Base-by-base conservation (phyloP, 2,888 invertebrate species). In the Iphiclides podalirius region DNA sequence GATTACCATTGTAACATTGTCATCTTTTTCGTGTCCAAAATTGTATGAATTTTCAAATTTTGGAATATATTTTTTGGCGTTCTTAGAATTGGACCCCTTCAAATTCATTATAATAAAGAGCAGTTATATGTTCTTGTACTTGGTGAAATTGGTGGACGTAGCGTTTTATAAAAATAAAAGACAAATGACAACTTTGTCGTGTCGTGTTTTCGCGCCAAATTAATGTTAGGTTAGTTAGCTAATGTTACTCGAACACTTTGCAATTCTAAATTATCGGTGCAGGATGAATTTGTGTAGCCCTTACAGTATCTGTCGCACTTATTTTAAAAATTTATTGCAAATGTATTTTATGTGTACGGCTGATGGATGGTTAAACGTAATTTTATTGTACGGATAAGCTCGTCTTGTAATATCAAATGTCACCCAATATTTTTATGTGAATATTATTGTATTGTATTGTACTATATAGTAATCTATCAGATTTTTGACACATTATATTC, bases 401-500 rank as follows among this genome's bases (percentile, higher is more conserved):
- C 34, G 13, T 46, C 26, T 37, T 20, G 23, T 26, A 39, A 13
- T 31, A 45, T 54, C 55, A 63, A 61, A 50, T 58, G 59, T 65
- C 61, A 51, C 57, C 56, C 36, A 37, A 67, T 68, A 69, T 70
- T 70, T 72, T 67, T 72, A 63, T 64, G 63, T 63, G 51, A 60
- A 59, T 40, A 38, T 46, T 46, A 37, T 37, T 45, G 45, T 38
- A 41, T 33, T 40, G n/a, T n/a, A n/a, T n/a, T n/a, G n/a, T n/a
- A n/a, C n/a, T n/a, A n/a, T n/a, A 17, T 31, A 16, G 20, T 33
- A 20, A 26, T 44, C 52, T 66, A 65, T 66, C 58, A 49, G 6
- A 62, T 70, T 76, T 78, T 74, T 62, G 71, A 74, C 56, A 64
- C 63, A 58, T 64, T 73, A 59, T 75, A 72, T 57, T 49, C 59